A percentile compares a stretch with the other conserved stretches of the same genome.
Conservation (phyloP, 2,113 vertebrate genomes). For the Echinops telfairi region DNA sequence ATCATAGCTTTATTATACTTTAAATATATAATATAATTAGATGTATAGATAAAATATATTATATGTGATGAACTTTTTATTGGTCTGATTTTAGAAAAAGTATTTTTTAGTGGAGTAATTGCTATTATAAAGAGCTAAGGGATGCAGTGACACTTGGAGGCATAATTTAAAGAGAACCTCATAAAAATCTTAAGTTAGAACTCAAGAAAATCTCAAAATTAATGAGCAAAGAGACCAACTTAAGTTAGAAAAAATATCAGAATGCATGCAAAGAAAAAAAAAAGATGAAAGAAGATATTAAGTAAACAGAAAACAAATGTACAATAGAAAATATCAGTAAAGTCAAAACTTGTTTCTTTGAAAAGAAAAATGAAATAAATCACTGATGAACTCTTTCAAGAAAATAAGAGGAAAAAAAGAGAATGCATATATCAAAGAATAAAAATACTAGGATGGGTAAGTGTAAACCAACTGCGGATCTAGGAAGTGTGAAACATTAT, state of each 20-base stretch:
- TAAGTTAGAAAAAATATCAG: conserved; percentile 29
- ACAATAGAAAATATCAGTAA: neutral
- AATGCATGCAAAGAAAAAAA: conserved; percentile 30
- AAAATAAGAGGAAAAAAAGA: neutral
- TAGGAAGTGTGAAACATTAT: neutral
- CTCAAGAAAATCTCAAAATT: conserved; percentile 8
- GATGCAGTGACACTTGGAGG: neutral
- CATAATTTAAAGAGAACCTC: neutral
- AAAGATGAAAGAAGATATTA: neutral
- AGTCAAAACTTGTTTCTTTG: neutral
- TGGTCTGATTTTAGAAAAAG: neutral
- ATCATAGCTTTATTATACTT: neutral
- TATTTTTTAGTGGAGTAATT: conserved; percentile 26
- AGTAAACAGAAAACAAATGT: conserved; percentile 17
- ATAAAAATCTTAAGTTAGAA: conserved; percentile 29
- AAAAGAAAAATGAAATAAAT: conserved; percentile 32
- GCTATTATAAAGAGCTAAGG: conserved; percentile 4
- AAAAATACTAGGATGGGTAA: neutral
- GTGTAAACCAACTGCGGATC: conserved; percentile 1
- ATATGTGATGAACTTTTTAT: neutral
- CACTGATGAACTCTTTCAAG: neutral
- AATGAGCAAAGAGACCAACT: neutral
- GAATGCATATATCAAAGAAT: neutral
- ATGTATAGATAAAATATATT: neutral
- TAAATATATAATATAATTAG: too few relatives aligned